Evolutionary conservation across 2,888 invertebrate species (phyloP).

Genomic region (Drosophila pseudotalamancana): DNA sequence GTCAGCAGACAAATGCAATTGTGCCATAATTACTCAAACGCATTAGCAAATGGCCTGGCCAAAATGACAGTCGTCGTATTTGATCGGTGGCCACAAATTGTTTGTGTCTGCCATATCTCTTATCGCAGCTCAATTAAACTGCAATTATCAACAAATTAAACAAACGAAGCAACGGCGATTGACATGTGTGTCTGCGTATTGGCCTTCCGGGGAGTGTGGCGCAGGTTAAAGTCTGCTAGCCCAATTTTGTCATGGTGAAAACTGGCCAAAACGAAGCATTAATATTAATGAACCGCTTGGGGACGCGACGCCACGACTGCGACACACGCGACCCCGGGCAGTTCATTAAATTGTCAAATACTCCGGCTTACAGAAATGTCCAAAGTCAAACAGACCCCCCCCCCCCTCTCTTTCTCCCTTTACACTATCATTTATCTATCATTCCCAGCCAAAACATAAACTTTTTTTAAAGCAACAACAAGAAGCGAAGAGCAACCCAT

Average conservation of each 20-base stretch:
- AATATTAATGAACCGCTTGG: slow-evolving; percentile 67
- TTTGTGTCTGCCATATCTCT: slow-evolving; percentile 19
- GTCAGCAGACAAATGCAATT: slow-evolving; percentile 43
- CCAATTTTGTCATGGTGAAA: slow-evolving; percentile 52
- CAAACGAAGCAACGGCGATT: slow-evolving; percentile 43
- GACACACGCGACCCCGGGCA: slow-evolving; percentile 68
- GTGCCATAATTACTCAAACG: slow-evolving; percentile 37
- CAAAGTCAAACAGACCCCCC: background rate
- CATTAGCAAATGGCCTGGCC: slow-evolving; percentile 24
- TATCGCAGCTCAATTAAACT: slow-evolving; percentile 58
- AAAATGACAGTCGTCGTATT: slow-evolving; percentile 14
- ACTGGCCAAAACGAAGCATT: slow-evolving; percentile 54
- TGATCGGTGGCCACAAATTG: slow-evolving; percentile 35
- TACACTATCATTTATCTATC: too few relatives aligned
- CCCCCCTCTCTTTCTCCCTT: background rate
- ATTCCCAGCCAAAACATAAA: slow-evolving; percentile 17
- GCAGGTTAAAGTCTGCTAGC: slow-evolving; percentile 51
- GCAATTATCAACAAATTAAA: slow-evolving; percentile 66
- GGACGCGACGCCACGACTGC: slow-evolving; percentile 13
- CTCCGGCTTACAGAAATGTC: slow-evolving; percentile 49
- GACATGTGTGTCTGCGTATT: slow-evolving; percentile 54
- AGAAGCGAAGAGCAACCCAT: slow-evolving; percentile 45
- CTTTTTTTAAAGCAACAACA: slow-evolving; percentile 36
- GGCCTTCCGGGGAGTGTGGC: slow-evolving; percentile 20
- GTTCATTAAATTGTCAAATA: slow-evolving; percentile 78